These are phyloP conservation scores for Haplochromis burtoni DNA, from an alignment of 2,113 vertebrate species.

Conservation along the genomic window DNA sequence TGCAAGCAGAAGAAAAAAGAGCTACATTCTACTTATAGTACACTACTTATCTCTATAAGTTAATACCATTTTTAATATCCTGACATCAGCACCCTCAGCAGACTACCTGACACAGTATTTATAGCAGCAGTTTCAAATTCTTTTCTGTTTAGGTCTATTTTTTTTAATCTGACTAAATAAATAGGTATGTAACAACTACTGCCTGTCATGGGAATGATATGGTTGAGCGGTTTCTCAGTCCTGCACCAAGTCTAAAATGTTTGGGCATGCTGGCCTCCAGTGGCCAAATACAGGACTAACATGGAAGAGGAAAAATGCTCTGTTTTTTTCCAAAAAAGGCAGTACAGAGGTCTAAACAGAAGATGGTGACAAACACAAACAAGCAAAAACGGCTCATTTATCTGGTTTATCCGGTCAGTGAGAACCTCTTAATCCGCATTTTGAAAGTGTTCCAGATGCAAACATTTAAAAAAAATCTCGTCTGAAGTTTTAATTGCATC, in stretches of 20 bases:
- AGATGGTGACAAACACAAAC: slow-evolving; percentile 36
- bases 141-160: not conserved
- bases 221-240: not conserved
- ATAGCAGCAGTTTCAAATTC: not conserved
- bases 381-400: not conserved
- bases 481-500: not conserved
- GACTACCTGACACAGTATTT: not conserved
- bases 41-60: not conserved
- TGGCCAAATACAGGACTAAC: not conserved
- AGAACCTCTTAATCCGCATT: not conserved
- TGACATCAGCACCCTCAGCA: not conserved
- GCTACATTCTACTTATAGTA: not conserved
- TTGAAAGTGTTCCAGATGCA: not conserved
- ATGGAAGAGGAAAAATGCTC: not conserved
- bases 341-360: not conserved
- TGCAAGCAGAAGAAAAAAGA: slow-evolving; percentile 10
- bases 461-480: not conserved
- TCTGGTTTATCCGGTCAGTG: not conserved
- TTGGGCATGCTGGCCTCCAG: slow-evolving; percentile 25
- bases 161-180: not conserved
- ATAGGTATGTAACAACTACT: not conserved
- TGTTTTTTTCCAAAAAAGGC: not conserved
- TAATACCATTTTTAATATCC: not conserved
- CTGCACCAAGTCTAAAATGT: not conserved
- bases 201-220: not conserved